Evolutionary conservation across 2,888 invertebrate species (phyloP).

Genomic region (Dorcus hopei): DNA sequence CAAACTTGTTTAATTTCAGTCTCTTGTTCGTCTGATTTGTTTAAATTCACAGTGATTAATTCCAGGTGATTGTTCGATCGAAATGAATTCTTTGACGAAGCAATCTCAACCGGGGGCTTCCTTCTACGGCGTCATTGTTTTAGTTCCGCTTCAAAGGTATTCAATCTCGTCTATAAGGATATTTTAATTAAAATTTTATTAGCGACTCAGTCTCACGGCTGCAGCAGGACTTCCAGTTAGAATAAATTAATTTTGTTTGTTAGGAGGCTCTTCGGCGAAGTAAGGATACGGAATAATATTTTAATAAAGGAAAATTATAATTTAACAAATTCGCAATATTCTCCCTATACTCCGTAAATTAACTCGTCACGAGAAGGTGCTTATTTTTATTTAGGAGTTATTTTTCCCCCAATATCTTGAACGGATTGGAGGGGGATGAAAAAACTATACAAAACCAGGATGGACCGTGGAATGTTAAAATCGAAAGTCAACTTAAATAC

Average conservation of each 20-base stretch:
- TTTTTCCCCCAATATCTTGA: no score
- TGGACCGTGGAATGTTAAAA: no score
- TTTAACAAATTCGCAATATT: no score
- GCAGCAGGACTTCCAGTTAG: not conserved
- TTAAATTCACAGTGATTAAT: constrained; percentile 38
- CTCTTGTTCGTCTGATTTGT: constrained; percentile 33
- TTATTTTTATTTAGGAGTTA: no score
- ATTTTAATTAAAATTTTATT: constrained; percentile 30
- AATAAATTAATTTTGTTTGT: constrained; percentile 1
- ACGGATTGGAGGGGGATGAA: no score
- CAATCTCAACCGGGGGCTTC: constrained; percentile 31
- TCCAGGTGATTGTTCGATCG: constrained; percentile 40
- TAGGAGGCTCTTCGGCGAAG: not conserved
- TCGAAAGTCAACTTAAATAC: no score
- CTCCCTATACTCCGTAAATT: no score
- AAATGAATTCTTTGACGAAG: constrained; percentile 40
- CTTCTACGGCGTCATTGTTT: constrained; percentile 14
- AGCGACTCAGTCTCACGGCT: constrained; percentile 9
- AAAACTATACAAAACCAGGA: no score
- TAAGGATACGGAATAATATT: no score
- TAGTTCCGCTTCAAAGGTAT: constrained; percentile 13
- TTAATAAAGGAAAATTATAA: no score
- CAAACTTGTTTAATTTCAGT: constrained; percentile 32
- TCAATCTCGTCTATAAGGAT: constrained; percentile 14
- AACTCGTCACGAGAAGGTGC: no score